Percentiles rank a stretch among this genome's conserved stretches.
These are phyloP conservation scores for Pelodiscus sinensis DNA, from an alignment of 2,113 vertebrate species.

Conservation along the genomic window DNA sequence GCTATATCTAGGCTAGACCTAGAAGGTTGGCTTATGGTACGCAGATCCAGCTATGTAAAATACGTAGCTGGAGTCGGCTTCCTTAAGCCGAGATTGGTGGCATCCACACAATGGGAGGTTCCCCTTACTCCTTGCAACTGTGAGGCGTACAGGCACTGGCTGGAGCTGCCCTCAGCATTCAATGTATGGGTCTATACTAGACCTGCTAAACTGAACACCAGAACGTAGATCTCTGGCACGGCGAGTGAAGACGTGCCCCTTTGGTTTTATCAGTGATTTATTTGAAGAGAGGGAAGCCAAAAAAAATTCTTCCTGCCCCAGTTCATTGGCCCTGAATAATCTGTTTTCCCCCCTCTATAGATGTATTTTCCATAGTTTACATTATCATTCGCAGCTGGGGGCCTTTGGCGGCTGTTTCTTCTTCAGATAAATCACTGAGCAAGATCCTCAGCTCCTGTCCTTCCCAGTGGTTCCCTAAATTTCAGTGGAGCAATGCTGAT, in stretches of 20 bases:
- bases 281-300: neutral
- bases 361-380: neutral
- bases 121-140: no score
- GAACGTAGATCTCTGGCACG: no score
- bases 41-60: no score
- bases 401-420: neutral
- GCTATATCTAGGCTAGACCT: neutral
- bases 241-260: neutral
- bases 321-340: neutral
- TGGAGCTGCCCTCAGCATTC: no score
- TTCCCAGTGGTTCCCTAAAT: accelerated
- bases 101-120: no score
- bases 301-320: accelerated
- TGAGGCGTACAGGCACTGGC: no score
- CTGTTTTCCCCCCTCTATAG: neutral
- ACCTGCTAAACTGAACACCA: no score
- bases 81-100: no score
- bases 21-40: no score
- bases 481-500: neutral
- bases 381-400: neutral
- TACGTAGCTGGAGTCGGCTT: no score
- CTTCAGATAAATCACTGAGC: neutral
- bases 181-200: no score
- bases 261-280: neutral
- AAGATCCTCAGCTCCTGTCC: neutral